These are phyloP conservation scores for Muntiacus muntjak DNA, from an alignment of 2,113 vertebrate genomes.

Conservation along the genomic window DNA sequence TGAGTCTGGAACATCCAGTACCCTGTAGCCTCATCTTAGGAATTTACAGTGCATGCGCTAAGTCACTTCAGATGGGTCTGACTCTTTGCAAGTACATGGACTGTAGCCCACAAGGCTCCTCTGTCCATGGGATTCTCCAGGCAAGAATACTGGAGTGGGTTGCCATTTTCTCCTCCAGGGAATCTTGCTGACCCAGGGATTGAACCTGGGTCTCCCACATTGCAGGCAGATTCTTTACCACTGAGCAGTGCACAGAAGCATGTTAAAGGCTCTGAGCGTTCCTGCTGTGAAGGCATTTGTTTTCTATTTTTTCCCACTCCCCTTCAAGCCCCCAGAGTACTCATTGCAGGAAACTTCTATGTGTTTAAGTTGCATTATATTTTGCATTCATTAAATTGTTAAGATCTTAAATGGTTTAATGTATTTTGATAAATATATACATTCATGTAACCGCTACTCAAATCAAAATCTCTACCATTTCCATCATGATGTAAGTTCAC, in stretches of 20 bases:
- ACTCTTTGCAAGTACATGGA: neutral
- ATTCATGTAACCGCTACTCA: neutral
- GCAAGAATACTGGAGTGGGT: neutral
- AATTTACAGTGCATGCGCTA: neutral
- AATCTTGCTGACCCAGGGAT: neutral
- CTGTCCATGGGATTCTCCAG: neutral
- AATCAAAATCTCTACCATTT: neutral
- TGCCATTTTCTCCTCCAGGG: neutral
- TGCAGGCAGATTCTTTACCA: neutral
- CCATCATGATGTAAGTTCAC: neutral
- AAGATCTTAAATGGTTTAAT: neutral
- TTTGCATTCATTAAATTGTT: neutral
- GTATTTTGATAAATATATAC: neutral
- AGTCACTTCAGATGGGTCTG: neutral
- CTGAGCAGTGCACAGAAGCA: neutral
- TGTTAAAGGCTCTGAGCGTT: neutral
- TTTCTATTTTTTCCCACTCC: neutral
- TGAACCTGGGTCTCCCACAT: rapidly evolving
- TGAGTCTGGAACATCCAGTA: neutral
- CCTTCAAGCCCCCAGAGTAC: neutral
- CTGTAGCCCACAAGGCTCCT: neutral
- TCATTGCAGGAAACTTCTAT: neutral
- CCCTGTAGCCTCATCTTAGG: neutral
- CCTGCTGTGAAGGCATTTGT: neutral
- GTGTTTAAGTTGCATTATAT: neutral